Evolutionary conservation across 1,140 invertebrate species (phyloP).

Genomic region (Drosophila melanica): DNA sequence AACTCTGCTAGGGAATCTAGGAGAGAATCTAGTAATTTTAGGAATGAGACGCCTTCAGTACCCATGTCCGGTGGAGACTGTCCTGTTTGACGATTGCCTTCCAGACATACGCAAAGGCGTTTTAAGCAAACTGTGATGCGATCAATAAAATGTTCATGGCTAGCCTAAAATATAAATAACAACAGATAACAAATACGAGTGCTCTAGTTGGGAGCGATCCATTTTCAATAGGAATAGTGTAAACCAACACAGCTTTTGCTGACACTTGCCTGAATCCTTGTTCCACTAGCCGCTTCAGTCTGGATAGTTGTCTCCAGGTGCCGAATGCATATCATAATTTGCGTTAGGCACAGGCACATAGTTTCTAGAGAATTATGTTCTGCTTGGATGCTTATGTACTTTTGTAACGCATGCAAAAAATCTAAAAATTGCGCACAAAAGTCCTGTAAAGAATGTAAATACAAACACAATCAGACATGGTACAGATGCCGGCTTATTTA

Average conservation of each 20-base stretch:
- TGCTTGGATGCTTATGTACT: conserved; percentile 27
- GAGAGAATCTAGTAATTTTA: conserved; percentile 54
- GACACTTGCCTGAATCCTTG: conserved; percentile 38
- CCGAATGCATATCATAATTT: conserved; percentile 70
- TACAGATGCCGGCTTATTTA: not conserved
- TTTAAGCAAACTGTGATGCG: conserved; percentile 70
- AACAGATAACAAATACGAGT: no score
- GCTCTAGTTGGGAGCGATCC: no score
- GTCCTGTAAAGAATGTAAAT: conserved; percentile 43
- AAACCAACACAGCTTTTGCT: not conserved
- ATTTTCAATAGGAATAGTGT: no score
- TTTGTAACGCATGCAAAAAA: conserved; percentile 57
- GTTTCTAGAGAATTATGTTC: conserved; percentile 52
- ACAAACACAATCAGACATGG: conserved; percentile 9
- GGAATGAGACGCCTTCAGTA: conserved; percentile 55
- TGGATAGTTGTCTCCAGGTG: conserved; percentile 68
- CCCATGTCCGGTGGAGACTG: not conserved
- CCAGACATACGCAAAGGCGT: conserved; percentile 37
- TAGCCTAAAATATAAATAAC: conserved; percentile 42
- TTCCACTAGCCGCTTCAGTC: conserved; percentile 44
- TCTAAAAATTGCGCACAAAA: conserved; percentile 71
- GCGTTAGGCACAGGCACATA: conserved; percentile 70
- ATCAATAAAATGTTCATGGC: conserved; percentile 70
- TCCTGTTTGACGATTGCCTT: not conserved
- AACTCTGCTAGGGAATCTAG: conserved; percentile 57